A percentile compares a stretch with the other conserved stretches of the same genome.
Evolutionary conservation across 1,140 invertebrate species (phyloP).

Genomic region (Neodiprion pinetum): DNA sequence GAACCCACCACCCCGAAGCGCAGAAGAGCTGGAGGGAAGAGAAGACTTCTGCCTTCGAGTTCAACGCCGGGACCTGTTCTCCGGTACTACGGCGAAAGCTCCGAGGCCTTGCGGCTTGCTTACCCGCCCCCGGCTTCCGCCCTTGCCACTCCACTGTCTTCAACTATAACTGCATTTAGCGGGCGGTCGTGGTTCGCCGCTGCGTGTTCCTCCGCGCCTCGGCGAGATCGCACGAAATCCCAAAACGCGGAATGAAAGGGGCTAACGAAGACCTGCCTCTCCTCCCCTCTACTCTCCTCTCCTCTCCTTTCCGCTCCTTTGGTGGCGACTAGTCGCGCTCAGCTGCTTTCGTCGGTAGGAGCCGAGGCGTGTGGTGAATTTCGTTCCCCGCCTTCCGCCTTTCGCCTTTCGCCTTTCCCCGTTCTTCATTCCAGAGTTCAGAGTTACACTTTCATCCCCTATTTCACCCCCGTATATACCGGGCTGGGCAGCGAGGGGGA

Average conservation of each 20-base stretch:
- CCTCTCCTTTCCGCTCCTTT: too few relatives aligned
- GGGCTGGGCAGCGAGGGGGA: neutral
- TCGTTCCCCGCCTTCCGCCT: too few relatives aligned
- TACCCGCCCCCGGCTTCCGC: neutral
- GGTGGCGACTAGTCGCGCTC: neutral
- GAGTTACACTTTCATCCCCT: neutral
- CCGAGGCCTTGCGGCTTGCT: neutral
- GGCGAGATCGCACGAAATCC: conserved; percentile 2
- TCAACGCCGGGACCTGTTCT: neutral
- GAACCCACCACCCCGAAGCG: too few relatives aligned
- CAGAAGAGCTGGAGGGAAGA: too few relatives aligned
- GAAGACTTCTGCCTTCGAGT: neutral
- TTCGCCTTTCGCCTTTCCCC: neutral
- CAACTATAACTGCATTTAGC: conserved; percentile 3
- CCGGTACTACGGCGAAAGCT: neutral
- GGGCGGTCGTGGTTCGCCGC: conserved; percentile 2
- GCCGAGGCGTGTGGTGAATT: too few relatives aligned
- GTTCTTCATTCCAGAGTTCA: neutral
- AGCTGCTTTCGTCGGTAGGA: neutral
- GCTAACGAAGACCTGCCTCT: conserved; percentile 33
- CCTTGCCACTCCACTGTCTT: neutral
- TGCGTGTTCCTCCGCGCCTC: neutral
- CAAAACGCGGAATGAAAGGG: conserved; percentile 32
- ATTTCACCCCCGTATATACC: neutral
- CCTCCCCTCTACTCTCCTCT: conserved; percentile 10